phyloP scores from a whole-genome alignment of 2,797 vertebrate species.

The Myoxocephalus aenaeus region DNA sequence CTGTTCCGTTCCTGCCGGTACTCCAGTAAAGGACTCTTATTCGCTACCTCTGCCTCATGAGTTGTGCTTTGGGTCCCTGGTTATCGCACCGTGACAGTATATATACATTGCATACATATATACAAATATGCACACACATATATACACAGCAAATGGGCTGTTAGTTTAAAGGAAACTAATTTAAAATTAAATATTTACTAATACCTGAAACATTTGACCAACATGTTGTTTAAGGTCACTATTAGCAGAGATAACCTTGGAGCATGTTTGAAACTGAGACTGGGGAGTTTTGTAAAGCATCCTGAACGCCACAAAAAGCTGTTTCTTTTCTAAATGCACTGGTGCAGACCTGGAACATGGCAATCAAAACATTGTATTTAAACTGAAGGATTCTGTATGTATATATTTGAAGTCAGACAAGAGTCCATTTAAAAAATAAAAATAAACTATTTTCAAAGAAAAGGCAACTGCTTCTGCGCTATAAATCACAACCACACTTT shows the following conservation, averaged over 20 bases:
- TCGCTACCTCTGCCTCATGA: too few relatives aligned
- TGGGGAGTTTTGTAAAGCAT: slow-evolving; percentile 14
- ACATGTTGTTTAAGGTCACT: neutral
- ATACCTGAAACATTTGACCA: neutral
- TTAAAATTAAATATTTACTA: too few relatives aligned
- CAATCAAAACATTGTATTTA: slow-evolving; percentile 34
- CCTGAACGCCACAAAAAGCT: neutral
- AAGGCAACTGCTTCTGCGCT: slow-evolving; percentile 3
- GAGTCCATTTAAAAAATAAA: neutral
- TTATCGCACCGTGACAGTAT: too few relatives aligned
- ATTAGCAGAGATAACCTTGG: neutral
- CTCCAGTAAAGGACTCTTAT: too few relatives aligned
- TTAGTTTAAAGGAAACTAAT: neutral
- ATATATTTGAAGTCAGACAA: slow-evolving; percentile 22
- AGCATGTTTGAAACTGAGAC: slow-evolving; percentile 3
- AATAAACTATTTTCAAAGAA: slow-evolving; percentile 15
- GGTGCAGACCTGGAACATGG: slow-evolving; percentile 2
- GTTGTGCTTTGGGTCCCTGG: too few relatives aligned
- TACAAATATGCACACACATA: too few relatives aligned
- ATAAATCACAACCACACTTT: slow-evolving; percentile 32
- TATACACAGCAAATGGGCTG: neutral
- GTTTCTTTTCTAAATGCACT: slow-evolving; percentile 1
- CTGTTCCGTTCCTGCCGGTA: too few relatives aligned
- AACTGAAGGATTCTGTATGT: neutral
- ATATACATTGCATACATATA: too few relatives aligned